Evolutionary conservation across 2,888 invertebrate genomes (phyloP).

Genomic region (Heteromyza rotundicornis): DNA sequence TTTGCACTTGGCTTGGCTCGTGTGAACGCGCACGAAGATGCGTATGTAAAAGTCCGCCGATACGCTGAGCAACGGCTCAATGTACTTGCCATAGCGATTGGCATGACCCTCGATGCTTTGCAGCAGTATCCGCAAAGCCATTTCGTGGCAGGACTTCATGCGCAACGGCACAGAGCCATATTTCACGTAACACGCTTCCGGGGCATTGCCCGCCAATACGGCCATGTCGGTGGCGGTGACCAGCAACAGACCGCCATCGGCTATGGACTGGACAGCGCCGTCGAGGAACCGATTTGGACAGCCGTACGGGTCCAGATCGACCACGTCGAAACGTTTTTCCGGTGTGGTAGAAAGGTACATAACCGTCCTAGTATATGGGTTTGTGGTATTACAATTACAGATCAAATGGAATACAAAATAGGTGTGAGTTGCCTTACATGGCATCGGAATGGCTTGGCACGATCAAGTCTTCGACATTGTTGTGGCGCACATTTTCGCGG

Average conservation of each 20-base stretch:
- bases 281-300: slow-evolving; percentile 93
- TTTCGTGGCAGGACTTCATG: slow-evolving; percentile 91
- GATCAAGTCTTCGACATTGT: slow-evolving; percentile 74
- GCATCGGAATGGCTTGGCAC: slow-evolving; percentile 85
- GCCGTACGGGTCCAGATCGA: slow-evolving; percentile 98
- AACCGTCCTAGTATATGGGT: too few species aligned
- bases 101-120: slow-evolving; percentile 91
- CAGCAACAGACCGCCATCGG: slow-evolving; percentile 84
- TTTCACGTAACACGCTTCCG: slow-evolving; percentile 92
- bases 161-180: slow-evolving; percentile 91
- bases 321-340: slow-evolving; percentile 78
- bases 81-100: slow-evolving; percentile 90
- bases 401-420: too few species aligned
- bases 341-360: slow-evolving; percentile 76
- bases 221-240: slow-evolving; percentile 99
- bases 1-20: slow-evolving; percentile 85
- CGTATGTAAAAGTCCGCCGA: slow-evolving; percentile 97
- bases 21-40: slow-evolving; percentile 85
- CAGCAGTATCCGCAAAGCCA: slow-evolving; percentile 92
- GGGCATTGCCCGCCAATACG: slow-evolving; percentile 91
- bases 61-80: slow-evolving; percentile 86
- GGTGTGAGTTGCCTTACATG: too few species aligned
- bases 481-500: slow-evolving; percentile 69
- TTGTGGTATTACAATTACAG: too few species aligned
- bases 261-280: slow-evolving; percentile 80